These are phyloP conservation scores for Epinephelus coioides DNA, from an alignment of 2,797 vertebrate genomes.

Conservation along the genomic window DNA sequence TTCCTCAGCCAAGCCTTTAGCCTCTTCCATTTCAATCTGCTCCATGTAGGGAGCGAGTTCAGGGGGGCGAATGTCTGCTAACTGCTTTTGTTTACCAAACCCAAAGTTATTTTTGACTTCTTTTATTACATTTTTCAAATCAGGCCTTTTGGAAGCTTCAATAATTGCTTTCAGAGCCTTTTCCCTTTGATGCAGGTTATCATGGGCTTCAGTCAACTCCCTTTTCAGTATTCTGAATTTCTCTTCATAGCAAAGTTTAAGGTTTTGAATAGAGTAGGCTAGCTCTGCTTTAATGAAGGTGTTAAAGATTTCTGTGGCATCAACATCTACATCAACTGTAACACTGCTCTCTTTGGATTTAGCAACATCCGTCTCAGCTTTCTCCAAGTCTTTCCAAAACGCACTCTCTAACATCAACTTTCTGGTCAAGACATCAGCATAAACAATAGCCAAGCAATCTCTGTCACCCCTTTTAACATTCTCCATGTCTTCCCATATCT, in stretches of 20 bases:
- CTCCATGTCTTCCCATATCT: slow-evolving; percentile 87
- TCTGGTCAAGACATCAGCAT: slow-evolving; percentile 89
- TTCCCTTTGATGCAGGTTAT: slow-evolving; percentile 89
- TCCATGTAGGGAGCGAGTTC: slow-evolving; percentile 85
- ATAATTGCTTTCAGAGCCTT: slow-evolving; percentile 87
- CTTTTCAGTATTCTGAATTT: slow-evolving; percentile 88
- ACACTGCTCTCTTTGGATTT: slow-evolving; percentile 54
- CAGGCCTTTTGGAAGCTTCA: slow-evolving; percentile 85
- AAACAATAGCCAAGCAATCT: slow-evolving; percentile 80
- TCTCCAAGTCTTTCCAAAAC: slow-evolving; percentile 92
- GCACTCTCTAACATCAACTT: slow-evolving; percentile 92
- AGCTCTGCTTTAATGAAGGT: slow-evolving; percentile 92
- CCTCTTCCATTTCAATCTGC: slow-evolving; percentile 82
- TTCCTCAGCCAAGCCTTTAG: slow-evolving; percentile 75
- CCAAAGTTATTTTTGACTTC: slow-evolving; percentile 85
- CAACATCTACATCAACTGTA: slow-evolving; percentile 64
- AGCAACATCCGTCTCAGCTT: slow-evolving; percentile 76
- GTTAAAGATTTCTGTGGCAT: slow-evolving; percentile 71
- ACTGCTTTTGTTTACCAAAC: slow-evolving; percentile 67
- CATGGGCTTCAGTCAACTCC: slow-evolving; percentile 88
- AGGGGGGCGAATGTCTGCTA: slow-evolving; percentile 78
- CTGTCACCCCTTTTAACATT: slow-evolving; percentile 81
- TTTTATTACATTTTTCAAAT: slow-evolving; percentile 88
- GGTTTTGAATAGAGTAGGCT: slow-evolving; percentile 88
- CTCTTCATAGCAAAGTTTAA: slow-evolving; percentile 89